phyloP scores from a whole-genome alignment of 1,140 invertebrate species.

The Cepaea nemoralis region DNA sequence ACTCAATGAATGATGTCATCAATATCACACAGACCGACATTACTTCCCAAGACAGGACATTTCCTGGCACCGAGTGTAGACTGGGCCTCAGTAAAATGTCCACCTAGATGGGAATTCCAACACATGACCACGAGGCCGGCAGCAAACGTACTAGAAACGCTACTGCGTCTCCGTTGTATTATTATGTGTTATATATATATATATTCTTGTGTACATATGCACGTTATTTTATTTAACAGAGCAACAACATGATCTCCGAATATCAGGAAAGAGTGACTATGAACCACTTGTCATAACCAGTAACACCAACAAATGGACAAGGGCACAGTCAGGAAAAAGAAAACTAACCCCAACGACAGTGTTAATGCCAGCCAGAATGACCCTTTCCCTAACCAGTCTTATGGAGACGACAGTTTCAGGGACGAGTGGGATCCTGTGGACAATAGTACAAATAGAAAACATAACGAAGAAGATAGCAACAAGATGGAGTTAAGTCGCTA shows the following conservation, averaged over 20 bases:
- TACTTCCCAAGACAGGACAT: no score
- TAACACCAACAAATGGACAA: conserved; percentile 19
- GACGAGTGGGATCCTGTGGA: neutral
- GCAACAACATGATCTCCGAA: conserved; percentile 36
- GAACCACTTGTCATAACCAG: conserved; percentile 17
- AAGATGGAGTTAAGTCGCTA: neutral
- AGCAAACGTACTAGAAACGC: no score
- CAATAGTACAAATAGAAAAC: neutral
- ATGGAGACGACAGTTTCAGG: neutral
- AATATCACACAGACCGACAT: no score
- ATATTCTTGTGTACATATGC: no score
- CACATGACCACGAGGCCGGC: no score
- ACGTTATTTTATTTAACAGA: neutral
- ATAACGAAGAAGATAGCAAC: neutral
- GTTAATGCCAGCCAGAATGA: neutral
- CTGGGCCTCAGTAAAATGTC: no score
- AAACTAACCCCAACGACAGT: neutral
- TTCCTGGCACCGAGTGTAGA: no score
- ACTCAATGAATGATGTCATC: no score
- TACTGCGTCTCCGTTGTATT: no score
- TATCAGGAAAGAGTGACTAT: conserved; percentile 14
- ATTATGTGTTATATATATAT: no score
- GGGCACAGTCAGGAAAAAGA: neutral
- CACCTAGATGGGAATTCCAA: no score
- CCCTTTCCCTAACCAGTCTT: neutral